Evolutionary conservation across 1,140 invertebrate species (phyloP).

Genomic region (Platyura marginata): DNA sequence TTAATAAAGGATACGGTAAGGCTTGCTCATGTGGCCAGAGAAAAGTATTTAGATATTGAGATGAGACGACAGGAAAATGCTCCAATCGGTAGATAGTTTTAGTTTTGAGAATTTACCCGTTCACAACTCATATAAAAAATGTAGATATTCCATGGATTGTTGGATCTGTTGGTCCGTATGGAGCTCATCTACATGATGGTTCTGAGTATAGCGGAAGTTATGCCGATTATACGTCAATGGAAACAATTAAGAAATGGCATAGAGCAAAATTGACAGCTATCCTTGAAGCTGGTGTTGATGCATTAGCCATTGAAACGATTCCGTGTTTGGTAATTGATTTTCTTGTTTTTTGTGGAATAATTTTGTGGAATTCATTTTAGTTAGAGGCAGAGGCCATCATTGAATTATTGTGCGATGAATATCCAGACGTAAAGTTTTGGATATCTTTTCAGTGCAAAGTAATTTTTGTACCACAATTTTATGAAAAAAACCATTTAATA

Average conservation of each 20-base stretch:
- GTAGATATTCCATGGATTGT: conserved; percentile 43
- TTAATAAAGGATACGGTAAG: conserved; percentile 50
- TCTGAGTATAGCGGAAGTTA: conserved; percentile 83
- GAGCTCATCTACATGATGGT: conserved; percentile 66
- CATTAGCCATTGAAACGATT: conserved; percentile 78
- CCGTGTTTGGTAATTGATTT: conserved; percentile 36
- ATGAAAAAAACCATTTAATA: too few relatives aligned
- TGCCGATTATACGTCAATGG: conserved; percentile 39
- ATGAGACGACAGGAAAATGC: too few relatives aligned
- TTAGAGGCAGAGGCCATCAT: conserved; percentile 66
- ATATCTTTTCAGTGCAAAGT: conserved; percentile 32
- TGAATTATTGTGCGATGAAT: conserved; percentile 49
- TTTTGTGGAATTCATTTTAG: conserved; percentile 5
- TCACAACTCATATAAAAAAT: too few relatives aligned
- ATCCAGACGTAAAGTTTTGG: conserved; percentile 55
- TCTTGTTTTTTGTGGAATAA: too few relatives aligned
- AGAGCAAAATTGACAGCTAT: conserved; percentile 52
- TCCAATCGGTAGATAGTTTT: too few relatives aligned
- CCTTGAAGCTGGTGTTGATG: conserved; percentile 55
- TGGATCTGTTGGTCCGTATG: conserved; percentile 81
- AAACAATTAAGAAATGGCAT: conserved; percentile 63
- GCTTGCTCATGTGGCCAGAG: conserved; percentile 30
- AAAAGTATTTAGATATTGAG: conserved; percentile 10
- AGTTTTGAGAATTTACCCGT: too few relatives aligned
- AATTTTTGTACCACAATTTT: too few relatives aligned